These are phyloP conservation scores for Eupelmus urozonus DNA, from an alignment of 2,888 invertebrate genomes.

Conservation along the genomic window DNA sequence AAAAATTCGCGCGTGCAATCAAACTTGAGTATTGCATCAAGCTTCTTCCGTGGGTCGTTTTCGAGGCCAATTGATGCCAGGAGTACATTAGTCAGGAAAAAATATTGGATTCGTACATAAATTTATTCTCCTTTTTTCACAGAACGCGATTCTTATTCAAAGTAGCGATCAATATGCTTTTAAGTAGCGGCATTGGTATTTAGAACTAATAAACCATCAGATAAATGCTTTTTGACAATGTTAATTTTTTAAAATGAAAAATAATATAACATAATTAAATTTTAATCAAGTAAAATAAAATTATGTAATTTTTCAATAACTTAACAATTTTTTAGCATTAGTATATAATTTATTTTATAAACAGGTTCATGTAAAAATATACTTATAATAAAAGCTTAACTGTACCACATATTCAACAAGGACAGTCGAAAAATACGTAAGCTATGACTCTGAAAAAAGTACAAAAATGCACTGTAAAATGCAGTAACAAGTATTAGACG, in stretches of 20 bases:
- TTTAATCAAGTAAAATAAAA: conserved; percentile 43
- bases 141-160: conserved; percentile 11
- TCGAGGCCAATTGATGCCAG: conserved; percentile 27
- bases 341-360: conserved; percentile 61
- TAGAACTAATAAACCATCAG: conserved; percentile 11
- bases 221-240: no score
- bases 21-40: conserved; percentile 64
- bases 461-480: conserved; percentile 60
- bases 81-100: conserved; percentile 19
- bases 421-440: conserved; percentile 55
- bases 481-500: conserved; percentile 56
- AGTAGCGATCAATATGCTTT: not conserved
- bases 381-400: conserved; percentile 62
- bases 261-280: conserved; percentile 18
- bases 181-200: conserved; percentile 3
- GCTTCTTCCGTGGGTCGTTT: conserved; percentile 34
- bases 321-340: conserved; percentile 15
- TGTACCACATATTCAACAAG: conserved; percentile 51
- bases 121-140: conserved; percentile 25
- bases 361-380: conserved; percentile 67
- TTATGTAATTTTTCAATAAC: not conserved
- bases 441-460: conserved; percentile 54
- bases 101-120: conserved; percentile 25
- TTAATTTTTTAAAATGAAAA: no score
- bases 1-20: conserved; percentile 60